These are phyloP conservation scores for Anoplius nigerrimus DNA, from an alignment of 2,888 invertebrate species.

Conservation along the genomic window DNA sequence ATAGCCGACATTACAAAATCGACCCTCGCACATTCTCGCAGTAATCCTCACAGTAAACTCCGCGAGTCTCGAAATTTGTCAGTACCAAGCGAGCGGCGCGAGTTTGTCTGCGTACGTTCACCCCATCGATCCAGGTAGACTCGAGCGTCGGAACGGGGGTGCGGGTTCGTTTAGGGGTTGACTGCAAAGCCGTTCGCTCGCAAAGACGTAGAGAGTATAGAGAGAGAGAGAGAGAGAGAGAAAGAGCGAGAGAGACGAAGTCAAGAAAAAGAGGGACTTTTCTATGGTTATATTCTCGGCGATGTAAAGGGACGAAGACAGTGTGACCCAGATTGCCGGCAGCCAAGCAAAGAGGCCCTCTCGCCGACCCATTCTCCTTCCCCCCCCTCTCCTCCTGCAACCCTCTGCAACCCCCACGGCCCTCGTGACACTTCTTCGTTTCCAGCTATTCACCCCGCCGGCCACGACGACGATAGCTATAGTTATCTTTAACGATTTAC, in stretches of 20 bases:
- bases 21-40: too few relatives aligned
- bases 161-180: background rate
- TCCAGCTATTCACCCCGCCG: conserved; percentile 32
- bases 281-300: conserved; percentile 31
- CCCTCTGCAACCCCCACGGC: background rate
- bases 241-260: background rate
- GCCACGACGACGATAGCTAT: conserved; percentile 23
- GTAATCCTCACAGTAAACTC: too few relatives aligned
- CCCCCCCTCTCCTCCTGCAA: background rate
- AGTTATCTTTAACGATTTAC: conserved; percentile 59
- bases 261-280: conserved; percentile 11
- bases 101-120: conserved; percentile 11
- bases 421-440: conserved; percentile 8
- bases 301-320: conserved; percentile 16
- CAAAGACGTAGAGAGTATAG: too few relatives aligned
- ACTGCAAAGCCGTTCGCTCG: background rate
- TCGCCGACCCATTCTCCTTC: conserved; percentile 13
- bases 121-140: background rate
- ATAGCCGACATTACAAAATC: too few relatives aligned
- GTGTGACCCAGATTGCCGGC: conserved; percentile 42
- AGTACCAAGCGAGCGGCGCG: conserved; percentile 9
- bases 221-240: background rate
- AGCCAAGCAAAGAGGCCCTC: conserved; percentile 7
- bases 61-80: too few relatives aligned
- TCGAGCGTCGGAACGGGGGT: background rate